A percentile compares a stretch with the other conserved stretches of the same genome.
Conservation (phyloP, 2,888 invertebrate genomes). For the Drosophila lacicola region DNA sequence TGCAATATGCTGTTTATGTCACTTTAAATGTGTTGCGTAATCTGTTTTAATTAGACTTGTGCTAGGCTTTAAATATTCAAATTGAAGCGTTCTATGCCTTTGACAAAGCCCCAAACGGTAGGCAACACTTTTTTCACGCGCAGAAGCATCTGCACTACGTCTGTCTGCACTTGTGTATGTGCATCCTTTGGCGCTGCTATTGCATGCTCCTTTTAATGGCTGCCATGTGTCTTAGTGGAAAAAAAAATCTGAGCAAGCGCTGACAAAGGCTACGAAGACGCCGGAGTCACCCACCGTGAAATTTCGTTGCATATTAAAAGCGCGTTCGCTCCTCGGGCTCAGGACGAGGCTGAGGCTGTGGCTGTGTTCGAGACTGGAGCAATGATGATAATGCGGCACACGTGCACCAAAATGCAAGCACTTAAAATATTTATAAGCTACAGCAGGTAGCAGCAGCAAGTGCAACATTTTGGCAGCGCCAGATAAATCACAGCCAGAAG, state of each 20-base stretch:
- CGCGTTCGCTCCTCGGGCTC: conserved; percentile 24
- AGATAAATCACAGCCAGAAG: conserved; percentile 70
- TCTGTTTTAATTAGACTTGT: conserved; percentile 60
- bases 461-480: conserved; percentile 55
- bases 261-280: conserved; percentile 39
- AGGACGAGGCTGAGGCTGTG: background rate
- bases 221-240: conserved; percentile 36
- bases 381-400: conserved; percentile 76
- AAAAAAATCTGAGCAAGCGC: conserved; percentile 50
- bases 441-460: conserved; percentile 34
- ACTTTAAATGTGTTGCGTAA: conserved; percentile 54
- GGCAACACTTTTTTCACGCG: conserved; percentile 13
- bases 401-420: conserved; percentile 78
- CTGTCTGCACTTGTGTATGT: conserved; percentile 6
- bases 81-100: conserved; percentile 7
- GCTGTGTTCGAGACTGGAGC: conserved; percentile 3
- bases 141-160: background rate
- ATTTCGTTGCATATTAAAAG: conserved; percentile 62
- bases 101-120: conserved; percentile 6
- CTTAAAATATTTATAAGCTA: conserved; percentile 79
- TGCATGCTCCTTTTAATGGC: conserved; percentile 40
- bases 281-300: conserved; percentile 27
- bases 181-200: conserved; percentile 12
- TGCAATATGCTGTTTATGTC: conserved; percentile 65
- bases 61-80: conserved; percentile 19